These are phyloP conservation scores for Brachyalestes nurse DNA, from an alignment of 2,797 vertebrate species.

Conservation along the genomic window DNA sequence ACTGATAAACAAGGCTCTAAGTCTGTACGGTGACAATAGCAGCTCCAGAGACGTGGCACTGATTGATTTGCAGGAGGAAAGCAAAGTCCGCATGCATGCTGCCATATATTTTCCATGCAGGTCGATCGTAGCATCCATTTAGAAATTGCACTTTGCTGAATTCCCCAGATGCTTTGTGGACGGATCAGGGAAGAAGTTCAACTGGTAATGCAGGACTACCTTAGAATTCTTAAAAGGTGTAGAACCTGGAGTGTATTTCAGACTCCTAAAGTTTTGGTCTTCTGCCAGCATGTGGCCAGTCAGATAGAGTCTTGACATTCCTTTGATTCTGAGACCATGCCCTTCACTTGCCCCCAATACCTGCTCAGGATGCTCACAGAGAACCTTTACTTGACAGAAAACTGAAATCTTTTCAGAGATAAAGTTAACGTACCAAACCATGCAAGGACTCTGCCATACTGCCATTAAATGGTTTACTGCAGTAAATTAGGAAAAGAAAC, in stretches of 20 bases:
- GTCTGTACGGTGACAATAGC: conserved; percentile 16
- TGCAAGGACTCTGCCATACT: neutral
- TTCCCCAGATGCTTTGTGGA: conserved; percentile 11
- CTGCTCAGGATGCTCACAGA: neutral
- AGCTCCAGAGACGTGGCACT: conserved; percentile 10
- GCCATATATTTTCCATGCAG: conserved; percentile 8
- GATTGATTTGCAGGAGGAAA: conserved; percentile 33
- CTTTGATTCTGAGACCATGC: neutral
- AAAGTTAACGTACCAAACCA: neutral
- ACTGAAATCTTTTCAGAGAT: conserved; percentile 7
- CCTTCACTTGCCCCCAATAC: neutral
- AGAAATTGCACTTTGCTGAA: conserved; percentile 27
- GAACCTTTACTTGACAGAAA: conserved; percentile 6
- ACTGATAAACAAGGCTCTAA: conserved; percentile 26
- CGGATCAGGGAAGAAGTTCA: neutral
- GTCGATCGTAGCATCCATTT: conserved; percentile 28
- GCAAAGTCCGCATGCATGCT: conserved; percentile 8
- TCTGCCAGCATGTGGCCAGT: neutral
- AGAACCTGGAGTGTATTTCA: neutral
- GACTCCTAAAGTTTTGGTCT: neutral
- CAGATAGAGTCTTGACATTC: neutral
- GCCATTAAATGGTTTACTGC: neutral
- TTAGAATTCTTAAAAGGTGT: neutral
- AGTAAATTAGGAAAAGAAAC: neutral
- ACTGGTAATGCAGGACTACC: neutral